phyloP scores from a whole-genome alignment of 2,797 vertebrate genomes.

The Neopelma chrysocephalum region DNA sequence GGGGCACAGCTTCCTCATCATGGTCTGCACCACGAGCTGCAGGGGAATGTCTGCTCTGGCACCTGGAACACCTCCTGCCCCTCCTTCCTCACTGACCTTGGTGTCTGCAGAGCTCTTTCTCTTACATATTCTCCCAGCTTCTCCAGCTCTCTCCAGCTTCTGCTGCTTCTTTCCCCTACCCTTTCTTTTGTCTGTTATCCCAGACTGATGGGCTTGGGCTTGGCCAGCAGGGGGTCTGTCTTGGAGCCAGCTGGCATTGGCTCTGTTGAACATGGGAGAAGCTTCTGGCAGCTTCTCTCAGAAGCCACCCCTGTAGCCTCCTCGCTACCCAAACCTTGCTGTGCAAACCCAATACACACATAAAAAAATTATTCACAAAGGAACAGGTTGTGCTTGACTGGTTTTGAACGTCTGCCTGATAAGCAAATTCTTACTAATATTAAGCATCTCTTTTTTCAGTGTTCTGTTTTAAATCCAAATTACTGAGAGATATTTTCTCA shows the following conservation, averaged over 20 bases:
- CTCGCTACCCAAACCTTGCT: background rate
- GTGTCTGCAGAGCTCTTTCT: background rate
- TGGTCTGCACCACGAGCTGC: background rate
- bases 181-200: background rate
- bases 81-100: background rate
- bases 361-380: background rate
- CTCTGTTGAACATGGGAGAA: background rate
- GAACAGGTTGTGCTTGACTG: background rate
- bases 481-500: background rate
- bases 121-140: background rate
- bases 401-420: background rate
- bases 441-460: background rate
- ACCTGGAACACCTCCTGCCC: background rate
- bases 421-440: background rate
- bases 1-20: background rate
- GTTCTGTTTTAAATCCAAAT: background rate
- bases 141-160: background rate
- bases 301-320: background rate
- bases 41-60: background rate
- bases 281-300: background rate
- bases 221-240: background rate
- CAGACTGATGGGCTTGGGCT: background rate
- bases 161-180: background rate
- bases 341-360: background rate
- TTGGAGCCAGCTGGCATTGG: fast-evolving